Evolutionary conservation across 2,797 vertebrate species (phyloP), one percentile per base, ranked within the genome.

Genomic region (Moxostoma hubbsi): DNA sequence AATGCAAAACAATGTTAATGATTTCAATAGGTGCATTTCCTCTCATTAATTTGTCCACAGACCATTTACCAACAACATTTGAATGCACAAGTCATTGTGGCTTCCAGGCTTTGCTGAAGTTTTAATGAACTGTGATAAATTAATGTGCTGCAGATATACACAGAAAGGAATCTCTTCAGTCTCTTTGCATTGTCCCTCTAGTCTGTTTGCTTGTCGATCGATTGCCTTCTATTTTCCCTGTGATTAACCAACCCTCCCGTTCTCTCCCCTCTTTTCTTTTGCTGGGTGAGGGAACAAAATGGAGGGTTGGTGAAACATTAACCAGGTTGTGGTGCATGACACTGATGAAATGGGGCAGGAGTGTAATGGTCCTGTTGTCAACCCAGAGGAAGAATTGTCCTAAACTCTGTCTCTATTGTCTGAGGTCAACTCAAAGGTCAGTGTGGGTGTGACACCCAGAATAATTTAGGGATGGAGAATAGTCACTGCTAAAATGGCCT

Each of bases 281-380:
- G 65, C 62, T 50, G 47, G 77, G 62, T 79, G 1, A 53, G 81
- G 67, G 73, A 74, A 73, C 82, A 77, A 79, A 85, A 86, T 82
- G 83, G 75, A 68, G 75, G 78, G 82, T 72, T 81, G 75, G 91
- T 92, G 86, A 93, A 94, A 93, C 91, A 94, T 94, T 94, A 94
- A 93, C 93, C 87, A 87, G 85, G 85, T 47, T 5, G 84, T 84
- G 64, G 7, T 83, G 83, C 81, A 87, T 89, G 92, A 91, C 88
- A 85, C 82, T 91, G 92, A 93, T 89, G 87, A 86, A 94, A 87
- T 87, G 88, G 82, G 88, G 85, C 90, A 83, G 85, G 75, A 91
- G 90, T 89, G 88, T 85, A 89, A 91, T 86, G 87, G 84, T 36
- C 84, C 85, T 88, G 90, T 91, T 90, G 86, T 90, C 89, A 85